A percentile compares a stretch with the other conserved stretches of the same genome.
Evolutionary conservation across 1,140 invertebrate species (phyloP).

Genomic region (Araneus ventricosus): DNA sequence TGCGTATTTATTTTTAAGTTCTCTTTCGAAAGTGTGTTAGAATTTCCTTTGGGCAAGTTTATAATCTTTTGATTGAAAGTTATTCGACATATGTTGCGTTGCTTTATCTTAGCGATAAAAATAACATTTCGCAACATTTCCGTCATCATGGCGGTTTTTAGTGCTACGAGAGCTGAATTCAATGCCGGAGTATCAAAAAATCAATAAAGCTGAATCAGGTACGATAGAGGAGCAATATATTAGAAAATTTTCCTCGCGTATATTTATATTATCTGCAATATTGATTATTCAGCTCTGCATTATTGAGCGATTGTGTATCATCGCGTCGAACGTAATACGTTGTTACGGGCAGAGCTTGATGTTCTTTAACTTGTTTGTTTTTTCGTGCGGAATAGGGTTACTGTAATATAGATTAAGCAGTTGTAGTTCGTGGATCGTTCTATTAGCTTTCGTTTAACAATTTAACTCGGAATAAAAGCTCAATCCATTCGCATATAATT

Average conservation of each 20-base stretch:
- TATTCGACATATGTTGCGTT: slow-evolving; percentile 58
- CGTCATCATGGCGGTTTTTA: slow-evolving; percentile 69
- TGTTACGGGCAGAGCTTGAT: slow-evolving; percentile 40
- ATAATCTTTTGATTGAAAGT: slow-evolving; percentile 24
- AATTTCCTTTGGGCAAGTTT: neutral
- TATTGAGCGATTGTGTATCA: slow-evolving; percentile 72
- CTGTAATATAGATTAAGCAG: slow-evolving; percentile 34
- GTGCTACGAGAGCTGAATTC: slow-evolving; percentile 53
- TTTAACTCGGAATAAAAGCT: slow-evolving; percentile 51
- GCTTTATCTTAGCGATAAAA: slow-evolving; percentile 54
- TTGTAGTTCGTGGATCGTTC: slow-evolving; percentile 29
- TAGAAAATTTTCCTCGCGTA: slow-evolving; percentile 62
- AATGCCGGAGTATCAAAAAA: slow-evolving; percentile 70
- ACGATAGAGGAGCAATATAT: slow-evolving; percentile 65
- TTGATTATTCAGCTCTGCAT: slow-evolving; percentile 73
- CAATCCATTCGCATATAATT: neutral
- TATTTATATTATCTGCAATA: slow-evolving; percentile 75
- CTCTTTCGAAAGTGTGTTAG: neutral
- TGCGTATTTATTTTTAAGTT: neutral
- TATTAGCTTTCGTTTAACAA: slow-evolving; percentile 58
- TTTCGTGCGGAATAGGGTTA: slow-evolving; percentile 21
- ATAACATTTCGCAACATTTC: slow-evolving; percentile 68
- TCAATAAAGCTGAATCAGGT: slow-evolving; percentile 74
- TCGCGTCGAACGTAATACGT: slow-evolving; percentile 51
- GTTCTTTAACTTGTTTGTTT: slow-evolving; percentile 20